phyloP scores from a whole-genome alignment of 2,113 vertebrate genomes.

The Uria aalge region DNA sequence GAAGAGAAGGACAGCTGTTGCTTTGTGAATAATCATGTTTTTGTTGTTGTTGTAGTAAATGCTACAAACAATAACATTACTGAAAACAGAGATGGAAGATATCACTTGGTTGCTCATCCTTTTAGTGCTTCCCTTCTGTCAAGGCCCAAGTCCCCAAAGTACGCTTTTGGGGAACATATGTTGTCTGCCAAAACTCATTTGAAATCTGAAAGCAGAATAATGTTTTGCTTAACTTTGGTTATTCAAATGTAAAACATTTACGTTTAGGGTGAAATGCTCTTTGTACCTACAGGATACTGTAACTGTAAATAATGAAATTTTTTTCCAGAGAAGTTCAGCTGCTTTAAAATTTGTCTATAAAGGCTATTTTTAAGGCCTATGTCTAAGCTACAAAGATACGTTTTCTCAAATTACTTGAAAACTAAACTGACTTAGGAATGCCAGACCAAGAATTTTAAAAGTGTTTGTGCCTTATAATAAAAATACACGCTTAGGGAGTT shows the following conservation, averaged over 20 bases:
- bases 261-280: neutral
- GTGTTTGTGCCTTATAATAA: neutral
- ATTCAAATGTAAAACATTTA: neutral
- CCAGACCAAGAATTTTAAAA: neutral
- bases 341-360: neutral
- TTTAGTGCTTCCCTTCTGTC: neutral
- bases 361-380: neutral
- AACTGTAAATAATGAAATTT: neutral
- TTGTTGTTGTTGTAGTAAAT: neutral
- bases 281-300: neutral
- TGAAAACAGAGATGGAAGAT: neutral
- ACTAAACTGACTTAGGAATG: neutral
- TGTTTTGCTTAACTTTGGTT: neutral
- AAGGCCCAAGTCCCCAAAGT: neutral
- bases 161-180: neutral
- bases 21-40: neutral
- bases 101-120: neutral
- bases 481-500: neutral
- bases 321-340: neutral
- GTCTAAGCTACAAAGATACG: neutral
- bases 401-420: neutral
- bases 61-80: neutral
- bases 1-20: conserved; percentile 13
- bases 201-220: neutral
- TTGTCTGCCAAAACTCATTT: conserved; percentile 19